Conservation (phyloP, 2,888 invertebrate genomes). For the Prosapia bicincta region DNA sequence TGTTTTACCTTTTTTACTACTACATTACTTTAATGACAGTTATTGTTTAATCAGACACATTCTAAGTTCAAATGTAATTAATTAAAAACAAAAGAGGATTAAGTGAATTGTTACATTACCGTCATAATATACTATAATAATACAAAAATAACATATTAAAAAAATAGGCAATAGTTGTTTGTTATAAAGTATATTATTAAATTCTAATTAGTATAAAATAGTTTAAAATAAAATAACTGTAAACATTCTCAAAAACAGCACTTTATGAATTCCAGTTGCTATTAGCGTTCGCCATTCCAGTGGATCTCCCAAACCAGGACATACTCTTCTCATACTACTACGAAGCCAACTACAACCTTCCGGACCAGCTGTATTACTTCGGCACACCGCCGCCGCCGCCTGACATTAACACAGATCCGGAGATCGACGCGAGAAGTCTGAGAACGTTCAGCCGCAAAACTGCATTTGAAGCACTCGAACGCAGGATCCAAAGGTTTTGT, state of each 20-base stretch:
- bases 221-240: constrained; percentile 38
- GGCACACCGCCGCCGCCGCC: constrained; percentile 29
- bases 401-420: constrained; percentile 20
- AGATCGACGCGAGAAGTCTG: constrained; percentile 12
- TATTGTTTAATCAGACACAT: no score
- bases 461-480: constrained; percentile 28
- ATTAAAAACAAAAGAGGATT: no score
- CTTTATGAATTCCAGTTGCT: constrained; percentile 36
- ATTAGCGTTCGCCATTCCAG: constrained; percentile 40
- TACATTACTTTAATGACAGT: no score
- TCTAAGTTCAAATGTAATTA: no score
- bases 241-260: no score
- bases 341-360: constrained; percentile 43
- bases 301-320: constrained; percentile 40
- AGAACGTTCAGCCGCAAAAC: constrained; percentile 29
- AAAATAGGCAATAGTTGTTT: no score
- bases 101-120: no score
- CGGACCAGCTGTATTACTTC: constrained; percentile 38
- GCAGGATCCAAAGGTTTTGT: constrained; percentile 18
- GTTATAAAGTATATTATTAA: no score
- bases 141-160: no score
- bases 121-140: no score
- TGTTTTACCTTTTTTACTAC: no score
- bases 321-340: constrained; percentile 42
- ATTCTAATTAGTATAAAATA: no score